Conservation (phyloP, 2,888 invertebrate genomes). For the Chirona hameri region DNA sequence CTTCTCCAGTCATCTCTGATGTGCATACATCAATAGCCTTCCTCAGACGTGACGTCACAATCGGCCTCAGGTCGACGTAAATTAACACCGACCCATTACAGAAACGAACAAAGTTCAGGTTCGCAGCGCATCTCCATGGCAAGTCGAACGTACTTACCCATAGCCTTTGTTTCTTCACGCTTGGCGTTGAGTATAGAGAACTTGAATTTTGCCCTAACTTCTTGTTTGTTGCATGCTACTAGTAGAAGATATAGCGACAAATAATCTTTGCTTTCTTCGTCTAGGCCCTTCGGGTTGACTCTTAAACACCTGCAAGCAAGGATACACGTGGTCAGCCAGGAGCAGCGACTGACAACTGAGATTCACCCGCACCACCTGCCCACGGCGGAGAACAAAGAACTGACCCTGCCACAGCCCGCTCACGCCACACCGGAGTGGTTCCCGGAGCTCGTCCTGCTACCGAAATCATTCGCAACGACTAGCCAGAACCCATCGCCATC, state of each 20-base stretch:
- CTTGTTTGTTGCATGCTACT: conserved; percentile 99
- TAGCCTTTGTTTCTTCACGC: conserved; percentile 99
- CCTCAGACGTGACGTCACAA: not conserved
- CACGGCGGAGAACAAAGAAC: no score
- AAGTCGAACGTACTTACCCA: conserved; percentile 71
- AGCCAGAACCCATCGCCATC: no score
- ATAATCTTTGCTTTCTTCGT: conserved; percentile 99
- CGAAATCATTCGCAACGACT: no score
- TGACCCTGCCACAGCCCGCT: no score
- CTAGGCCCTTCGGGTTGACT: conserved; percentile 98
- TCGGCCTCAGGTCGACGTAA: not conserved
- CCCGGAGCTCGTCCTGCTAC: no score
- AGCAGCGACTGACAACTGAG: not conserved
- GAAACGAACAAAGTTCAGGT: not conserved
- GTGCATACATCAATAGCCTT: not conserved
- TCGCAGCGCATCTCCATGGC: not conserved
- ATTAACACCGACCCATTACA: not conserved
- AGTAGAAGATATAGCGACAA: conserved; percentile 96
- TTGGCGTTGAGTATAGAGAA: conserved; percentile 99
- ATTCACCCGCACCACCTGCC: no score
- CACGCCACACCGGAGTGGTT: no score
- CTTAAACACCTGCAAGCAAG: conserved; percentile 77
- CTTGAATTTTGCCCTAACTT: conserved; percentile 99
- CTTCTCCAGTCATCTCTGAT: no score
- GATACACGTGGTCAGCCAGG: not conserved